These are phyloP conservation scores for Magallana ariakensis DNA, from an alignment of 1,140 invertebrate genomes.

Conservation along the genomic window DNA sequence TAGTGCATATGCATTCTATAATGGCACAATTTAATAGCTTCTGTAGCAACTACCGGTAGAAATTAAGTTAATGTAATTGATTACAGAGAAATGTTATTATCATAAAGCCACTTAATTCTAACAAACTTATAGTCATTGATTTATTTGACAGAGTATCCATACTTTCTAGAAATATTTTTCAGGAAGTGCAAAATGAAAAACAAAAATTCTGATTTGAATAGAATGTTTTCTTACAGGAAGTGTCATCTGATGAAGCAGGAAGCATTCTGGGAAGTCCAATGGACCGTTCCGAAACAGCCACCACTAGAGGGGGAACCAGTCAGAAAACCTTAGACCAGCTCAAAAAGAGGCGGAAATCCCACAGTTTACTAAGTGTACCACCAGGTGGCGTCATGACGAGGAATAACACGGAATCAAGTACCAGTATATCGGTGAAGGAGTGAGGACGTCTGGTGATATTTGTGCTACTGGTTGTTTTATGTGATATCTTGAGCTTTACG, in stretches of 20 bases:
- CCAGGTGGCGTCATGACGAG: background rate
- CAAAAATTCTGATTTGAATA: no score
- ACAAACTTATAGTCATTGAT: no score
- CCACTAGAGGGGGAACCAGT: slow-evolving; percentile 40
- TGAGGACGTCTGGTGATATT: background rate
- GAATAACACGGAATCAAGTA: slow-evolving; percentile 2
- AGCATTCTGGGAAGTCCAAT: slow-evolving; percentile 51
- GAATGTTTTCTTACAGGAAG: slow-evolving; percentile 43
- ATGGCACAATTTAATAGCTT: no score
- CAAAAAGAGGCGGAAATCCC: slow-evolving; percentile 39
- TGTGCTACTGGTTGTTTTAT: background rate
- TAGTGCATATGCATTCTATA: no score
- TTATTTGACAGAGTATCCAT: no score
- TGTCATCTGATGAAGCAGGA: slow-evolving; percentile 49
- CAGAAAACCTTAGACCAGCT: slow-evolving; percentile 22
- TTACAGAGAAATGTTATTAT: no score
- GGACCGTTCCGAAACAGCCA: slow-evolving; percentile 46
- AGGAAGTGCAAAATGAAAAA: no score
- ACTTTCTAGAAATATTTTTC: no score
- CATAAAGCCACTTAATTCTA: no score
- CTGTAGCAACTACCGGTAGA: no score
- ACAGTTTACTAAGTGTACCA: slow-evolving; percentile 35
- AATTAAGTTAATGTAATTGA: no score
- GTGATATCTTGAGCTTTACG: slow-evolving; percentile 15
- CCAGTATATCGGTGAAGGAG: slow-evolving; percentile 12